Conservation (phyloP, 92 coral and sea anemone species). For the Actinernus sp. region DNA sequence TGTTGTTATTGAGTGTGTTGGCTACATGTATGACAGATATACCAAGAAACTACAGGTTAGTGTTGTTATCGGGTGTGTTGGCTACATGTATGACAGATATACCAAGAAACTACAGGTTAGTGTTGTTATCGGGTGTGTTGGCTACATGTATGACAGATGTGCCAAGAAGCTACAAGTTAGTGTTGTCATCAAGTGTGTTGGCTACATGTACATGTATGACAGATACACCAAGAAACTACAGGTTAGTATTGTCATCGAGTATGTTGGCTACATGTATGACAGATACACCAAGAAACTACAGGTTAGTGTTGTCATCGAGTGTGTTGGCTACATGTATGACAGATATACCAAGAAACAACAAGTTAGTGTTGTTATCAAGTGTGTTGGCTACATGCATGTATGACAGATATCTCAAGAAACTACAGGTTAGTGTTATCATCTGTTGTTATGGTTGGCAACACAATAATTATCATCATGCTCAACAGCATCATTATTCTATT, state of each 20-base stretch:
- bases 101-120: constrained; percentile 91
- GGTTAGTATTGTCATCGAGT: constrained; percentile 84
- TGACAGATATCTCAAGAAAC: too few species aligned
- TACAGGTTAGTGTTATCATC: too few species aligned
- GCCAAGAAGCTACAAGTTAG: constrained; percentile 88
- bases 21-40: constrained; percentile 96
- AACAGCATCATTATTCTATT: too few species aligned
- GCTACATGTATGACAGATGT: constrained; percentile 93
- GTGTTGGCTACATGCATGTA: too few species aligned
- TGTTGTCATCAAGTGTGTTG: constrained; percentile 62
- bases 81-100: constrained; percentile 96
- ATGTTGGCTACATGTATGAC: constrained; percentile 95
- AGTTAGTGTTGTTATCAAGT: constrained; percentile 32
- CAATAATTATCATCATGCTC: too few species aligned
- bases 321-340: constrained; percentile 93
- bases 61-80: constrained; percentile 91
- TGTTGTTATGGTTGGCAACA: too few species aligned
- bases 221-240: constrained; percentile 94
- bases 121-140: constrained; percentile 89
- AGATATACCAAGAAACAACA: constrained; percentile 90
- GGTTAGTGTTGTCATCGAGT: constrained; percentile 86
- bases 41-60: constrained; percentile 91
- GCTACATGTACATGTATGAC: constrained; percentile 94
- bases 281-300: constrained; percentile 94
- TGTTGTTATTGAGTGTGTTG: constrained; percentile 77